Conservation (phyloP, 2,888 invertebrate species). For the Rotaria sp. region DNA sequence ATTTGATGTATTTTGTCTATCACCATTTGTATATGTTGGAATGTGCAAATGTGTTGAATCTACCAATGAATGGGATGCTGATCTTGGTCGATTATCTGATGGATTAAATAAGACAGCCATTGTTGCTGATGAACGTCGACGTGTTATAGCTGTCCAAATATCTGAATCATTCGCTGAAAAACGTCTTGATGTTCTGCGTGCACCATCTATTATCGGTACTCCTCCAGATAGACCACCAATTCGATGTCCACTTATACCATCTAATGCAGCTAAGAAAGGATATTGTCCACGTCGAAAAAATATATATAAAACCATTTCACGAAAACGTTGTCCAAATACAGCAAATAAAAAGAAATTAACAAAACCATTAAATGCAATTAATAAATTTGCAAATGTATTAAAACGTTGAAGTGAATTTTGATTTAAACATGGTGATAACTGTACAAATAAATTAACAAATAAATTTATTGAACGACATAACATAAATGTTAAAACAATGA, state of each 20-base stretch:
- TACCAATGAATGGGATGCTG: background rate
- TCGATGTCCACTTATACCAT: background rate
- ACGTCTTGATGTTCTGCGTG: background rate
- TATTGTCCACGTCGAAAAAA: background rate
- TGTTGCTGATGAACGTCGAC: conserved; percentile 21
- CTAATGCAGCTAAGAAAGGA: background rate
- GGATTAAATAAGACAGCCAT: background rate
- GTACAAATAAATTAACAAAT: conserved; percentile 16
- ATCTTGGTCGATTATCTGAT: background rate
- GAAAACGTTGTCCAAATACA: conserved; percentile 27
- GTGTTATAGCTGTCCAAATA: background rate
- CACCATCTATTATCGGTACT: background rate
- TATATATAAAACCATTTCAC: conserved; percentile 27
- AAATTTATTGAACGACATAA: conserved; percentile 28
- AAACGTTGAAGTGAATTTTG: conserved; percentile 8
- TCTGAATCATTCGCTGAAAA: conserved; percentile 6
- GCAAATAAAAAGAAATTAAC: conserved; percentile 28
- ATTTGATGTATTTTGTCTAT: background rate
- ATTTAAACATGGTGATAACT: conserved; percentile 16
- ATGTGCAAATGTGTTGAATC: background rate
- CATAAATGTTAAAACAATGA: conserved; percentile 14
- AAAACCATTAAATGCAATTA: conserved; percentile 29
- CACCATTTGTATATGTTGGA: background rate
- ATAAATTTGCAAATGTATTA: conserved; percentile 26
- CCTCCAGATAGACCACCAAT: background rate